Percentiles rank a stretch among this genome's conserved stretches.
phyloP scores from a whole-genome alignment of 2,888 invertebrate genomes.

The Pyrochroa serraticornis region DNA sequence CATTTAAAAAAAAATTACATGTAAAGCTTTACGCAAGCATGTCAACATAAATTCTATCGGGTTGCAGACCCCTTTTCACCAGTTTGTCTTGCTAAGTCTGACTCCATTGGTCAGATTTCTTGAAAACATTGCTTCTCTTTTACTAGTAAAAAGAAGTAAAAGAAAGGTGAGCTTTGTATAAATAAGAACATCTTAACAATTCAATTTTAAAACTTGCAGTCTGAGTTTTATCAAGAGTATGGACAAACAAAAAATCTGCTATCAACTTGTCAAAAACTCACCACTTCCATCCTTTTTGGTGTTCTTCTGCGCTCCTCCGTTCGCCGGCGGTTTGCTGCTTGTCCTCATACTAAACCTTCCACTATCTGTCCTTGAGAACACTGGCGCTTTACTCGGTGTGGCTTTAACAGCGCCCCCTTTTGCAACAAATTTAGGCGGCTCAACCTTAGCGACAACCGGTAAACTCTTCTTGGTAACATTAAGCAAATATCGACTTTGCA shows the following conservation, averaged over 20 bases:
- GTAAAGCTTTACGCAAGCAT: no score
- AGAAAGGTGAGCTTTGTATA: no score
- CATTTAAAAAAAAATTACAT: no score
- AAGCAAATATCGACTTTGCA: constrained; percentile 55
- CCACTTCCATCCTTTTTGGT: constrained; percentile 42
- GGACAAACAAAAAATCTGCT: no score
- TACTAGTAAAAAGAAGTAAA: no score
- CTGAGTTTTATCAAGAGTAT: no score
- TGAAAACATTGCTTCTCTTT: no score
- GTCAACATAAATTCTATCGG: no score
- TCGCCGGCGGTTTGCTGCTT: constrained; percentile 53
- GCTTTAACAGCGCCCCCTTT: constrained; percentile 57
- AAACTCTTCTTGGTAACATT: constrained; percentile 49
- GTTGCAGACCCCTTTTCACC: no score
- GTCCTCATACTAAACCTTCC: constrained; percentile 70
- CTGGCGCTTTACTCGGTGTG: constrained; percentile 46
- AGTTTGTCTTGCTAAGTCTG: no score
- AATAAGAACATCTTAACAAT: not conserved
- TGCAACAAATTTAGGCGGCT: constrained; percentile 49
- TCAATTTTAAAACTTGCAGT: not conserved
- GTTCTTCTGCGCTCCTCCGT: constrained; percentile 45
- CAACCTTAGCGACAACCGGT: constrained; percentile 18
- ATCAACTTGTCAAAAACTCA: constrained; percentile 17
- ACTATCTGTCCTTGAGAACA: constrained; percentile 66
- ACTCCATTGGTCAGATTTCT: no score